A percentile compares a stretch with the other conserved stretches of the same genome.
These are phyloP conservation scores for Alouatta palliata DNA, from an alignment of 2,113 vertebrate species.

Conservation along the genomic window DNA sequence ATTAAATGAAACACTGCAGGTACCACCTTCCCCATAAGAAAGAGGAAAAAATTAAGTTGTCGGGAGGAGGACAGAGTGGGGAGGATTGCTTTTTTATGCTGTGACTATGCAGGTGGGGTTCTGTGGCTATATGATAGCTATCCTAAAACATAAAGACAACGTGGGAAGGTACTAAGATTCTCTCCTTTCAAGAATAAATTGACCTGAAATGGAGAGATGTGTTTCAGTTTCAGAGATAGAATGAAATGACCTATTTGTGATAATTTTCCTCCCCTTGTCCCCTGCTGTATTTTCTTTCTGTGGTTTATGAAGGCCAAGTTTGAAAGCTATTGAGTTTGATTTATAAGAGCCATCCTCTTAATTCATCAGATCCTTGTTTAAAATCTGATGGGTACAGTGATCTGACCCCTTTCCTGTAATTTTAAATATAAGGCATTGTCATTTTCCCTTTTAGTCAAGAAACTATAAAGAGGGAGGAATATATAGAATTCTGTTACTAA, in stretches of 20 bases:
- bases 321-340: not conserved
- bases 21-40: constrained; percentile 23
- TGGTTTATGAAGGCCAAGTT: not conserved
- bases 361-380: not conserved
- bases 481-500: not conserved
- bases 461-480: not conserved
- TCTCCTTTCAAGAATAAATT: not conserved
- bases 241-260: not conserved
- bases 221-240: not conserved
- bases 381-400: not conserved
- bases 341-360: not conserved
- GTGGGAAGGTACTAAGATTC: not conserved
- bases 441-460: not conserved
- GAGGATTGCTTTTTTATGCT: constrained; percentile 61
- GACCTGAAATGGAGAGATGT: not conserved
- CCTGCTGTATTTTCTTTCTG: not conserved
- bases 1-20: constrained; percentile 68
- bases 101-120: constrained; percentile 41
- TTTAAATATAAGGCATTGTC: not conserved
- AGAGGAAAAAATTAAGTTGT: constrained; percentile 17
- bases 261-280: not conserved
- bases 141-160: constrained; percentile 57
- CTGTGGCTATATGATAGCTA: constrained; percentile 26
- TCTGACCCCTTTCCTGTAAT: not conserved
- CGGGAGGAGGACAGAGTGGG: not conserved